Evolutionary conservation across 2,888 invertebrate species (phyloP).

Genomic region (Hipparchia sbordonii): DNA sequence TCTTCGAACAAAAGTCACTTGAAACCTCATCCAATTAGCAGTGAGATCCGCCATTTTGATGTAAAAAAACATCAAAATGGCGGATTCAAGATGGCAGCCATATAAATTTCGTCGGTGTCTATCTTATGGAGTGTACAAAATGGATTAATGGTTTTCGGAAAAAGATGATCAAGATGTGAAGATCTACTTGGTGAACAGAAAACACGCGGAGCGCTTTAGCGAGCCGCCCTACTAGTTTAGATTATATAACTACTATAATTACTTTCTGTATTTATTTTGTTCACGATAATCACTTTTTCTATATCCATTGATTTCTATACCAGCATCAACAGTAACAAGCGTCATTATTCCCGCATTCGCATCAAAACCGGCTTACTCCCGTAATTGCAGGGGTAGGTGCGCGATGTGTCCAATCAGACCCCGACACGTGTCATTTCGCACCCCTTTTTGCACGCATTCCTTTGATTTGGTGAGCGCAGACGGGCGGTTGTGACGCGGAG

Average conservation of each 20-base stretch:
- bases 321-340: conserved; percentile 41
- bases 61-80: no score
- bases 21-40: no score
- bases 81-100: no score
- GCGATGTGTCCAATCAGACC: conserved; percentile 72
- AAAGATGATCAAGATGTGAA: no score
- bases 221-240: no score
- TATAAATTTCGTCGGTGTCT: no score
- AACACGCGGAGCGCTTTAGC: no score
- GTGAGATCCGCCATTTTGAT: no score
- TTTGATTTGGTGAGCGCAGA: conserved; percentile 58
- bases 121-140: no score
- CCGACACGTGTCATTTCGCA: conserved; percentile 76
- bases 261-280: not conserved
- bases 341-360: conserved; percentile 40
- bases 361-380: conserved; percentile 69
- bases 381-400: conserved; percentile 58
- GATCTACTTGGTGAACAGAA: no score
- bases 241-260: not conserved
- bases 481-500: conserved; percentile 47
- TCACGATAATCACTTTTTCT: not conserved
- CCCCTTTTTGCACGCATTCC: conserved; percentile 74
- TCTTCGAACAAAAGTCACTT: no score
- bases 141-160: no score
- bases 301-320: not conserved